Evolutionary conservation across 2,888 invertebrate species (phyloP).

Genomic region (Mongoloraphidia duomilia): DNA sequence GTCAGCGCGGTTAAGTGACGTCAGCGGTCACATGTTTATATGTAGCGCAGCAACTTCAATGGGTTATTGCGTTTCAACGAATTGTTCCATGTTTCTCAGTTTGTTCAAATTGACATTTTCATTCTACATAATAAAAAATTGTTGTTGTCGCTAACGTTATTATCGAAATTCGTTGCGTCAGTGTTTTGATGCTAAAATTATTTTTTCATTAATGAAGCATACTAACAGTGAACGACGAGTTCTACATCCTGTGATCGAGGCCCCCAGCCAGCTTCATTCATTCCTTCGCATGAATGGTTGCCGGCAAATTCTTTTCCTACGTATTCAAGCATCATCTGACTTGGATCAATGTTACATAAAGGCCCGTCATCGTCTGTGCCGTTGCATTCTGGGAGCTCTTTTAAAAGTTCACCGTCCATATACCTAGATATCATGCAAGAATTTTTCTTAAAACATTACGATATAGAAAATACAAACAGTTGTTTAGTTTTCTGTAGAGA

Average conservation of each 20-base stretch:
- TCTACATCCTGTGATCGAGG: slow-evolving; percentile 61
- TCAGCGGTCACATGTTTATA: too few relatives aligned
- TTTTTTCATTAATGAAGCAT: neutral
- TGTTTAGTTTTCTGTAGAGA: too few relatives aligned
- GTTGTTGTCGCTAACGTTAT: too few relatives aligned
- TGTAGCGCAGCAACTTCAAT: too few relatives aligned
- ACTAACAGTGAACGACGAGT: slow-evolving; percentile 68
- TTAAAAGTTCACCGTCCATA: slow-evolving; percentile 65
- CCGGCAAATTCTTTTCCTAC: slow-evolving; percentile 84
- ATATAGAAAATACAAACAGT: too few relatives aligned
- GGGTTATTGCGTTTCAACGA: too few relatives aligned
- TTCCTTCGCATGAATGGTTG: slow-evolving; percentile 85
- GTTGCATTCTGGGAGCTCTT: slow-evolving; percentile 72
- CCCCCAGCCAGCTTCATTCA: slow-evolving; percentile 82
- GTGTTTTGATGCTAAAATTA: neutral
- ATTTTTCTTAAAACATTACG: too few relatives aligned
- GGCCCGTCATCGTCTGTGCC: slow-evolving; percentile 35
- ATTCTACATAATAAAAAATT: too few relatives aligned
- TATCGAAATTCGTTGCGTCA: neutral
- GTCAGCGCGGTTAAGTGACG: too few relatives aligned
- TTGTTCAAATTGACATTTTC: too few relatives aligned
- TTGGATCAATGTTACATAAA: slow-evolving; percentile 76
- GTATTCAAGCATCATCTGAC: slow-evolving; percentile 66
- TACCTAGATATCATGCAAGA: slow-evolving; percentile 39
- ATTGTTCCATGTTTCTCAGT: too few relatives aligned